These are phyloP conservation scores for Melanotaenia duboulayi DNA, from an alignment of 2,113 vertebrate genomes.

Conservation along the genomic window DNA sequence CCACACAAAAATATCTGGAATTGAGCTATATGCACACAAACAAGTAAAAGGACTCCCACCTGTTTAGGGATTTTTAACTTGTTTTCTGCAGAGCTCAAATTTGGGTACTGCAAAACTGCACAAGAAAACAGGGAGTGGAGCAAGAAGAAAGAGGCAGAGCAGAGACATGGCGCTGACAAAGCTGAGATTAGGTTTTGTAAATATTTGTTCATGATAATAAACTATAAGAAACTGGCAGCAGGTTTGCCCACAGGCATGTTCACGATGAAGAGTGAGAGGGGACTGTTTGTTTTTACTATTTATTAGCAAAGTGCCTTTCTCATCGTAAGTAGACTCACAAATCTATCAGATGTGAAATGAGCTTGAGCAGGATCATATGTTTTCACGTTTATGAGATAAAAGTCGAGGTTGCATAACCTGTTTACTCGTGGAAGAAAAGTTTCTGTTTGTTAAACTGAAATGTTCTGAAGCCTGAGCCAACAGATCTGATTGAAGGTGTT, in stretches of 20 bases:
- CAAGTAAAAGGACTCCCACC: not conserved
- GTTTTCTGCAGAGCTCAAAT: constrained; percentile 28
- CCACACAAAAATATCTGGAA: constrained; percentile 23
- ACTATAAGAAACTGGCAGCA: constrained; percentile 15
- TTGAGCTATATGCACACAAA: not conserved
- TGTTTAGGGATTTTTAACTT: constrained; percentile 47
- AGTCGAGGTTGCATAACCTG: not conserved
- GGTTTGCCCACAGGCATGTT: constrained; percentile 14
- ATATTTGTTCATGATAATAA: constrained; percentile 21
- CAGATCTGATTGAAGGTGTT: constrained; percentile 35
- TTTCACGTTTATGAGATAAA: not conserved
- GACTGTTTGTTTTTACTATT: constrained; percentile 15
- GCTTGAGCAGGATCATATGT: not conserved
- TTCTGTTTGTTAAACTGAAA: constrained; percentile 16
- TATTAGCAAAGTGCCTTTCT: constrained; percentile 35
- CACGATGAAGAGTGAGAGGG: constrained; percentile 20
- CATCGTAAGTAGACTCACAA: constrained; percentile 13
- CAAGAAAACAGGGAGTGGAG: constrained; percentile 19
- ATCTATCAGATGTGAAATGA: constrained; percentile 8
- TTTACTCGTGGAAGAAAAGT: not conserved
- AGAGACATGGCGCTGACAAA: constrained; percentile 14
- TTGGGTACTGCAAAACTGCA: constrained; percentile 45
- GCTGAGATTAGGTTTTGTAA: constrained; percentile 5
- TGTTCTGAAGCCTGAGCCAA: constrained; percentile 12
- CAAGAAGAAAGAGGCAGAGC: not conserved